Conservation (phyloP, 1,140 invertebrate genomes). For the Asobara japonica region DNA sequence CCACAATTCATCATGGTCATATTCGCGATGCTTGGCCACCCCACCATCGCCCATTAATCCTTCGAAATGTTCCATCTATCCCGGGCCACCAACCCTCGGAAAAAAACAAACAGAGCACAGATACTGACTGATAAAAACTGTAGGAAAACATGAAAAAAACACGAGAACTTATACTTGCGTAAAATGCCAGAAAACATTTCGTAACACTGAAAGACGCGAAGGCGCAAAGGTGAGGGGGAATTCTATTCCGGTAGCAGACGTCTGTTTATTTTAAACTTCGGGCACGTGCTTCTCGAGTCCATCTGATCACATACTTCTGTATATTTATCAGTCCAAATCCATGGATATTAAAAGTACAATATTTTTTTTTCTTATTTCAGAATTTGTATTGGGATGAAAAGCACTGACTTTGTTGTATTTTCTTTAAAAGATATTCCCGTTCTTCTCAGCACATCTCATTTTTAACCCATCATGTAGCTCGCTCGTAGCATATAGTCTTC, state of each 20-base stretch:
- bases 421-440: too few relatives aligned
- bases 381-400: too few relatives aligned
- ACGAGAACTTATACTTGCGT: background rate
- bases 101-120: background rate
- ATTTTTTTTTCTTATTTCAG: background rate
- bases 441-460: too few relatives aligned
- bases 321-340: slow-evolving; percentile 16
- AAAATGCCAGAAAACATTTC: slow-evolving; percentile 6
- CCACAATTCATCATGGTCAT: background rate
- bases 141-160: background rate
- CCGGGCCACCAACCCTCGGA: background rate
- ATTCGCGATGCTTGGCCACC: background rate
- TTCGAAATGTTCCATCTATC: background rate
- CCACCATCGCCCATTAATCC: background rate
- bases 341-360: slow-evolving; percentile 13
- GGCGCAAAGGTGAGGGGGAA: slow-evolving; percentile 19
- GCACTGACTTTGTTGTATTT: too few relatives aligned
- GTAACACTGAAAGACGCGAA: slow-evolving; percentile 17
- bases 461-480: too few relatives aligned
- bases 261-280: slow-evolving; percentile 32
- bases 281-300: slow-evolving; percentile 27
- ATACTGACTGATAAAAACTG: background rate
- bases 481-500: too few relatives aligned
- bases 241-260: slow-evolving; percentile 29
- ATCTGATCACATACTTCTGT: slow-evolving; percentile 14